Evolutionary conservation across 2,113 vertebrate species (phyloP).

Genomic region (Hippocampus zosterae): DNA sequence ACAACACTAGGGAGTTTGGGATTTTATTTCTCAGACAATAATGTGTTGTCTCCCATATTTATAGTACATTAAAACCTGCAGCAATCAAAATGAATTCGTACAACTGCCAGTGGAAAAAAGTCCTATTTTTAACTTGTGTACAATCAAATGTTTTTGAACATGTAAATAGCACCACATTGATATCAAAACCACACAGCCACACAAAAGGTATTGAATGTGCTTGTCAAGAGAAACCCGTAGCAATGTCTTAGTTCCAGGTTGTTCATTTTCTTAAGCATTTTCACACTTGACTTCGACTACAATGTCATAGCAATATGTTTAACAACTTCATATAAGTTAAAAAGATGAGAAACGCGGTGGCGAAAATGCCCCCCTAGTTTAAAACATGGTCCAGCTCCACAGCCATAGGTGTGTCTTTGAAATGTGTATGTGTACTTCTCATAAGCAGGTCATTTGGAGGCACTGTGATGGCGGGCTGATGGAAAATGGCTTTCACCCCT

Average conservation of each 20-base stretch:
- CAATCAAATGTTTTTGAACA: constrained; percentile 53
- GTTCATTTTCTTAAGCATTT: constrained; percentile 46
- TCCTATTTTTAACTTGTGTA: constrained; percentile 38
- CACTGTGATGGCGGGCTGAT: constrained; percentile 18
- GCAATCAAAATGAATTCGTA: constrained; percentile 31
- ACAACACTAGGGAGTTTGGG: constrained; percentile 15
- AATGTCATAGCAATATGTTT: constrained; percentile 55
- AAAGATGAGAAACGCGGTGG: constrained; percentile 50
- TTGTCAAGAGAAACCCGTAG: constrained; percentile 69
- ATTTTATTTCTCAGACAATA: constrained; percentile 38
- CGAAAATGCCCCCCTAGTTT: constrained; percentile 60
- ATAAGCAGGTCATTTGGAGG: constrained; percentile 33
- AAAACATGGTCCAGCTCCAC: constrained; percentile 58
- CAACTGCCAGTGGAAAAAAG: constrained; percentile 43
- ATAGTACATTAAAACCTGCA: constrained; percentile 36
- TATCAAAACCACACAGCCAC: constrained; percentile 41
- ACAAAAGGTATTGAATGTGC: constrained; percentile 48
- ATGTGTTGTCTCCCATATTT: constrained; percentile 44
- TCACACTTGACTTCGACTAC: constrained; percentile 36
- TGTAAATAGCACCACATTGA: constrained; percentile 69
- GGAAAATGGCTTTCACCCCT: constrained; percentile 29
- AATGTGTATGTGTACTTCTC: constrained; percentile 23
- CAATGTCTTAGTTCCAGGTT: constrained; percentile 63
- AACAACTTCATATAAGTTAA: constrained; percentile 75
- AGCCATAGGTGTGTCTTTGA: constrained; percentile 39